Evolutionary conservation across 2,797 vertebrate genomes (phyloP), one percentile per base, ranked within the genome.

Genomic region (Helarctos malayanus): DNA sequence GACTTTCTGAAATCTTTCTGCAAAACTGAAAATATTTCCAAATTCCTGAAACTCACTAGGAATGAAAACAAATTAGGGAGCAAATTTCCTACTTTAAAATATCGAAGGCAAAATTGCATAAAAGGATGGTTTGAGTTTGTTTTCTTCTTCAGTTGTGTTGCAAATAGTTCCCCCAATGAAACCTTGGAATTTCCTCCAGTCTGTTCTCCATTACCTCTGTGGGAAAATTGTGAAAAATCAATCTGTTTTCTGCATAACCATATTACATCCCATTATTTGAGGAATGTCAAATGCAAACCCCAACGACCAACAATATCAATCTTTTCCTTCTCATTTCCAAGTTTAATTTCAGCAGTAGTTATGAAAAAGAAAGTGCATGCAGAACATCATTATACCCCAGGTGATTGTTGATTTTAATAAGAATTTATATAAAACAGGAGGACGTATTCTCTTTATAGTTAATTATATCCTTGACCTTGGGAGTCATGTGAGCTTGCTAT

Each of bases 201-300:
- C 97, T 98, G 98, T 97, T 98, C 97, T 89, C 96, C 57, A 97
- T 98, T 98, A 98, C 96, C 95, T 98, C 97, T 97, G 97, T 98
- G 98, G 98, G 97, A 97, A 98, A 97, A 98, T 96, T 86, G 97
- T 96, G 96, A 97, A 98, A 98, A 98, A 96, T 98, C 97, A 96
- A 95, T 98, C 97, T 98, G 97, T 95, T 98, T 98, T 97, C 97
- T 78, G 93, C 96, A 97, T 97, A 98, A 97, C 97, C 81, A 7
- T 96, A 97, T 98, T 97, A 98, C 96, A 96, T 98, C 97, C 96
- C 96, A 97, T 98, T 98, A 98, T 98, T 97, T 93, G 96, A 98
- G 97, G 97, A 98, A 98, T 98, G 97, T 89, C 96, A 97, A 97
- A 97, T 63, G 95, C 93, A 98, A 98, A 95, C 93, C 97, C 97